These are phyloP conservation scores for Agriotes lineatus DNA, from an alignment of 2,888 invertebrate species.

Conservation along the genomic window DNA sequence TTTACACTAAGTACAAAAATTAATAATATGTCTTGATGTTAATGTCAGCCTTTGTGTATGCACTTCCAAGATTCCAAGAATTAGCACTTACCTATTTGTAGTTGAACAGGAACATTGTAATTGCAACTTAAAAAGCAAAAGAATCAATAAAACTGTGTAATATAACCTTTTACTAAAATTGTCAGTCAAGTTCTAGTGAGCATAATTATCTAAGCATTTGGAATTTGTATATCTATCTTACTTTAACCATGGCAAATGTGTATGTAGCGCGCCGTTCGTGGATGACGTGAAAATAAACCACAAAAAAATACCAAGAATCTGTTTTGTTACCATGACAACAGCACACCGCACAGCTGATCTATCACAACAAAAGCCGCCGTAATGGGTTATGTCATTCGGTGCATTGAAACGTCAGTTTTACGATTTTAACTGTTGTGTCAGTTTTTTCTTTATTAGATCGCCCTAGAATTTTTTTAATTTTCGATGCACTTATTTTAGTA, in stretches of 20 bases:
- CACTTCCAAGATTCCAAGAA: too few species aligned
- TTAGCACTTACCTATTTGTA: background rate
- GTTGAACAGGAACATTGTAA: background rate
- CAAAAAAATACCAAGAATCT: background rate
- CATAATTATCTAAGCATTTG: too few species aligned
- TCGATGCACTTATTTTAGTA: conserved; percentile 16
- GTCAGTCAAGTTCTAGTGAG: conserved; percentile 8
- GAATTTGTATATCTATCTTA: too few species aligned
- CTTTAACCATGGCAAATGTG: too few species aligned
- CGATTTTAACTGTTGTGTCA: background rate
- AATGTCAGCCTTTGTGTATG: too few species aligned
- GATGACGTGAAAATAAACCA: background rate
- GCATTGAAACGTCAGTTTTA: conserved; percentile 13
- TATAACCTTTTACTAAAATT: conserved; percentile 9
- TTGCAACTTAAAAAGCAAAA: conserved; percentile 12
- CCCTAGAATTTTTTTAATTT: conserved; percentile 23
- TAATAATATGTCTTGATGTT: too few species aligned
- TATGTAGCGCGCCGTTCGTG: background rate
- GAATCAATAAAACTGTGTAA: conserved; percentile 11
- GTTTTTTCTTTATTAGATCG: background rate
- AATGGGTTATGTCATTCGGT: background rate
- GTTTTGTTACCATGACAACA: conserved; percentile 1
- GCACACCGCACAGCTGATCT: conserved; percentile 13
- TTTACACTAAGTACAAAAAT: too few species aligned
- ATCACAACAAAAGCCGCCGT: conserved; percentile 7